Base-by-base conservation (phyloP, 1,140 invertebrate species). In the Zaprionus gabonicus region DNA sequence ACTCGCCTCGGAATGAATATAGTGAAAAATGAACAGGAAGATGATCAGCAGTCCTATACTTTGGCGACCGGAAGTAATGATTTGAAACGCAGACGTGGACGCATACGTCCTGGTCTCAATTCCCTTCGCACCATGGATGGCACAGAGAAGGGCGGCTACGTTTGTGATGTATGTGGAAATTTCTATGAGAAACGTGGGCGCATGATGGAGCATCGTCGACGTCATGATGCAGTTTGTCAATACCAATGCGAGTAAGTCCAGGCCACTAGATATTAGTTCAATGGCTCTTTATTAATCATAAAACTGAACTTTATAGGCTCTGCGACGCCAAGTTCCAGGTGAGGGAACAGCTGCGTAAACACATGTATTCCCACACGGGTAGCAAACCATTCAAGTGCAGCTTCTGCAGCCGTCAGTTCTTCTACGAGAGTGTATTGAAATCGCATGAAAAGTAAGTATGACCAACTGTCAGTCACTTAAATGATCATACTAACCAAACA, bases 151-250 rank as follows among this genome's bases (percentile, higher is more conserved):
- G 76, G 78, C 20, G 72, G 80, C 46, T 80, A 82, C 25, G 88
- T 92, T 1, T 92, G 91, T 60, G 91, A 92, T 75, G 83, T 92
- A 6, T 92, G 91, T 55, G 91, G 91, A 0, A 92, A 92, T 71
- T 84, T 91, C 49, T 92, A 85, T 62, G 80, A 91, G 25, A 92
- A 92, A 53, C 82, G 88, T 1, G 81, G 91, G 3, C 78, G 91
- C 6, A 90, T 92, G 85, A 91, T 84, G 79, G 91, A 92, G 31
- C 91, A 92, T 66, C 76, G 91, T 4, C 73, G 85, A 3, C 72
- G 91, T 4, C 91, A 92, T 55, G 88, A 92, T 63, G 68, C 82
- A 5, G 63, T 82, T 4, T 80, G 75, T 49, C 83, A 87, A 31
- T 92, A 87, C 20, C 63, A 80, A 20, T 92, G 91, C 91, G 91